Conservation (phyloP, 2,888 invertebrate species). For the Cryptocephalus primarius region DNA sequence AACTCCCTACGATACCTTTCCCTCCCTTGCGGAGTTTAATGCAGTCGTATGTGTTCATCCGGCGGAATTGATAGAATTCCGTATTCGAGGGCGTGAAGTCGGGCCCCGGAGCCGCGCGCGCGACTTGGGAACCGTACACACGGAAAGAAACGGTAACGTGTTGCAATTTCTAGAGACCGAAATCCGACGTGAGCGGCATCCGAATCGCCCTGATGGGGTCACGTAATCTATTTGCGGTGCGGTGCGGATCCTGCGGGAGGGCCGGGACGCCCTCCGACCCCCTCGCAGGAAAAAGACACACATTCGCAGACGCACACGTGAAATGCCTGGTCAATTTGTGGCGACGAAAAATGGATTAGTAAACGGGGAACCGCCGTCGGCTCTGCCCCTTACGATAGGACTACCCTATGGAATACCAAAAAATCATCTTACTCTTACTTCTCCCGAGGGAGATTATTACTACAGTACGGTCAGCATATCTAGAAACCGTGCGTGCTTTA, state of each 20-base stretch:
- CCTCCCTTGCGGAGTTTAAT: constrained; percentile 16
- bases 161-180: constrained; percentile 27
- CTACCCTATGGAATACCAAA: too few species aligned
- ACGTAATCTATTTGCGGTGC: constrained; percentile 38
- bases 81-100: constrained; percentile 15
- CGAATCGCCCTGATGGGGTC: constrained; percentile 31
- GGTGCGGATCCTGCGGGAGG: constrained; percentile 15
- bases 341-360: too few species aligned
- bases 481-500: too few species aligned
- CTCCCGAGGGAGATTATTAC: too few species aligned
- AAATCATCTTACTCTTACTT: too few species aligned
- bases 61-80: constrained; percentile 25
- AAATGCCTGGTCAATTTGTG: too few species aligned
- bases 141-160: neutral
- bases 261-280: constrained; percentile 22
- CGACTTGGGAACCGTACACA: neutral
- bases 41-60: constrained; percentile 20
- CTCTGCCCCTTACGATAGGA: too few species aligned
- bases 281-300: constrained; percentile 2
- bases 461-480: too few species aligned
- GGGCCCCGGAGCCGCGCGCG: neutral
- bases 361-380: too few species aligned
- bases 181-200: constrained; percentile 29
- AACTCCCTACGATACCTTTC: neutral
- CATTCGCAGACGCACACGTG: too few species aligned